phyloP scores from a whole-genome alignment of 2,113 vertebrate genomes.

The Catharus minimus region DNA sequence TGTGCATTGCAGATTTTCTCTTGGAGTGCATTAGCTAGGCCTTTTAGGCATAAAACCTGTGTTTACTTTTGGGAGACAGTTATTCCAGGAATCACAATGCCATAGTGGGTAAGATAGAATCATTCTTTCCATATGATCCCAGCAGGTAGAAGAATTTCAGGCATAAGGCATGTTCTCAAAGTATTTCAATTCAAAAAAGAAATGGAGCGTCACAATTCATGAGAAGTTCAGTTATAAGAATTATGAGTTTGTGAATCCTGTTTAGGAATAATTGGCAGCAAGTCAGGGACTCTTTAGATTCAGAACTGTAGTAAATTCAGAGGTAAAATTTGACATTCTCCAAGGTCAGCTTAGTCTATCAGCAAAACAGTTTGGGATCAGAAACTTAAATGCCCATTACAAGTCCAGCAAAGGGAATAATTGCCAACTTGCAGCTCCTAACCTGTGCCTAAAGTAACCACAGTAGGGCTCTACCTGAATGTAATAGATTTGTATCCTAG shows the following conservation, averaged over 20 bases:
- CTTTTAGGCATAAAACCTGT: neutral
- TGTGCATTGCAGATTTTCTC: neutral
- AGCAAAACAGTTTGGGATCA: neutral
- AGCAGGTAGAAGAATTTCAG: neutral
- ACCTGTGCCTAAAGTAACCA: neutral
- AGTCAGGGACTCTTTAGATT: neutral
- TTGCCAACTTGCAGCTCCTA: neutral
- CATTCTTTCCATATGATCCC: neutral
- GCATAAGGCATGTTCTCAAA: neutral
- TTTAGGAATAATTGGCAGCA: neutral
- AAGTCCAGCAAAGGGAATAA: neutral
- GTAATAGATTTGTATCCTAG: neutral
- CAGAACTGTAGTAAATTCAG: neutral
- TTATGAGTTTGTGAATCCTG: neutral
- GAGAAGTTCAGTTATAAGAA: neutral
- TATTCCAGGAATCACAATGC: neutral
- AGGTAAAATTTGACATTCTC: neutral
- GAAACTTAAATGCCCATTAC: neutral
- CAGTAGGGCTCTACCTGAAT: neutral
- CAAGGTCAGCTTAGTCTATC: neutral
- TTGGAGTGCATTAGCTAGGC: neutral
- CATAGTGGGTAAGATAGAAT: neutral
- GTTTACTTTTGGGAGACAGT: neutral
- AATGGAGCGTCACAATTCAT: neutral
- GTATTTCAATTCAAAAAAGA: neutral